These are phyloP conservation scores for Xylophagus ater DNA, from an alignment of 2,888 invertebrate genomes.

Conservation along the genomic window DNA sequence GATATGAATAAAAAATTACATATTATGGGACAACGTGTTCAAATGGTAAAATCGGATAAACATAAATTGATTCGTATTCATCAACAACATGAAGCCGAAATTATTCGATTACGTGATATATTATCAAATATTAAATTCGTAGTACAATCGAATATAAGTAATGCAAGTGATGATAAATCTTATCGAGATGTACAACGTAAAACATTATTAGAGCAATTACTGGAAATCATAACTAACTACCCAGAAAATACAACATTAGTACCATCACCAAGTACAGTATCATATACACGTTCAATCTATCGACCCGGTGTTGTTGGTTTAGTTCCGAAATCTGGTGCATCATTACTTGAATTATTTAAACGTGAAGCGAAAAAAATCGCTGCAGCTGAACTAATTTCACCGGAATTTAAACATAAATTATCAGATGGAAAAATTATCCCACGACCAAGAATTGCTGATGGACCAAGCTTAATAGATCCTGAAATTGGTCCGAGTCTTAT, in stretches of 20 bases:
- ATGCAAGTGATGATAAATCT: slow-evolving; percentile 34
- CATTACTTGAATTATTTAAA: slow-evolving; percentile 27
- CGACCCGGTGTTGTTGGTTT: slow-evolving; percentile 56
- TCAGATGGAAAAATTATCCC: slow-evolving; percentile 23
- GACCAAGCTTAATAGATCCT: no score
- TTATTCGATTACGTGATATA: slow-evolving; percentile 43
- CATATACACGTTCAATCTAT: slow-evolving; percentile 41
- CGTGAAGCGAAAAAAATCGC: slow-evolving; percentile 23
- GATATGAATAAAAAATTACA: slow-evolving; percentile 41
- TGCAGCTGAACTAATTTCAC: slow-evolving; percentile 18
- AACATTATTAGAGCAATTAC: slow-evolving; percentile 45
- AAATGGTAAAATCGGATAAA: slow-evolving; percentile 28
- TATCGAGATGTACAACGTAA: slow-evolving; percentile 44
- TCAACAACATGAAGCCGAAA: slow-evolving; percentile 43
- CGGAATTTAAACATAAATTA: slow-evolving; percentile 23
- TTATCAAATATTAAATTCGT: slow-evolving; percentile 51
- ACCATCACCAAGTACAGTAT: slow-evolving; percentile 33
- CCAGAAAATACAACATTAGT: slow-evolving; percentile 23
- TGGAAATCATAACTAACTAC: slow-evolving; percentile 30
- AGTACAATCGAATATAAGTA: slow-evolving; percentile 47
- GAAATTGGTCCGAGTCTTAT: no score
- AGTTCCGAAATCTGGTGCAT: slow-evolving; percentile 43
- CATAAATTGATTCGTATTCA: slow-evolving; percentile 28
- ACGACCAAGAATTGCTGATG: slow-evolving; percentile 15
- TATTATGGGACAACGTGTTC: slow-evolving; percentile 35